phyloP scores from a whole-genome alignment of 1,140 invertebrate genomes.

The Drosophila paulistorum region DNA sequence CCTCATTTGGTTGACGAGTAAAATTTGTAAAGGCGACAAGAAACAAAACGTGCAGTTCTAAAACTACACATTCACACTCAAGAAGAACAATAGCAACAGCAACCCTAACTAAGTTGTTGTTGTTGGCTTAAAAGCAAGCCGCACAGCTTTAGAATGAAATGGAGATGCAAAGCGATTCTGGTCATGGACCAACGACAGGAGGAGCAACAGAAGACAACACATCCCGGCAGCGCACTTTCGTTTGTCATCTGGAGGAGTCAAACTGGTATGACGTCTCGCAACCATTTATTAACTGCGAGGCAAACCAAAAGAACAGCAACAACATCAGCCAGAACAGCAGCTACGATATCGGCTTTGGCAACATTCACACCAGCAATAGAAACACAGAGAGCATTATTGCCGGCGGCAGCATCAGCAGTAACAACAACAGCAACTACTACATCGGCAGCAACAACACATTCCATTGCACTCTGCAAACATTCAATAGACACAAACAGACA shows the following conservation, averaged over 20 bases:
- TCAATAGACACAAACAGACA: slow-evolving; percentile 46
- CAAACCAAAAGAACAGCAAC: slow-evolving; percentile 28
- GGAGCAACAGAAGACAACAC: slow-evolving; percentile 18
- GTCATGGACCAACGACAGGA: slow-evolving; percentile 73
- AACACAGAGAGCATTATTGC: slow-evolving; percentile 19
- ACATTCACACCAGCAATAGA: slow-evolving; percentile 26
- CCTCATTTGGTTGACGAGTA: neutral
- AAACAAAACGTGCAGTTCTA: neutral
- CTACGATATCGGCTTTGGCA: slow-evolving; percentile 26
- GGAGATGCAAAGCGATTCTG: slow-evolving; percentile 79
- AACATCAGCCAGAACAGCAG: slow-evolving; percentile 15
- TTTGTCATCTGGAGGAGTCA: slow-evolving; percentile 59
- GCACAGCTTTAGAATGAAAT: slow-evolving; percentile 82
- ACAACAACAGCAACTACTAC: slow-evolving; percentile 27
- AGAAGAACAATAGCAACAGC: slow-evolving; percentile 23
- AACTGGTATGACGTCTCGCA: slow-evolving; percentile 46
- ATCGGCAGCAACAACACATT: slow-evolving; percentile 57
- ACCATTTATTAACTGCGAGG: slow-evolving; percentile 66
- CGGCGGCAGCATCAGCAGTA: slow-evolving; percentile 29
- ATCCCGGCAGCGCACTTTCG: slow-evolving; percentile 47
- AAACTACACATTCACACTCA: neutral
- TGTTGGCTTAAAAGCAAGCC: slow-evolving; percentile 41
- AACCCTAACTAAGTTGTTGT: slow-evolving; percentile 37
- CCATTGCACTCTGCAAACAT: slow-evolving; percentile 64
- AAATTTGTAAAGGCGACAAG: neutral